These are phyloP conservation scores for Carcina quercana DNA, from an alignment of 2,888 invertebrate genomes.

Conservation along the genomic window DNA sequence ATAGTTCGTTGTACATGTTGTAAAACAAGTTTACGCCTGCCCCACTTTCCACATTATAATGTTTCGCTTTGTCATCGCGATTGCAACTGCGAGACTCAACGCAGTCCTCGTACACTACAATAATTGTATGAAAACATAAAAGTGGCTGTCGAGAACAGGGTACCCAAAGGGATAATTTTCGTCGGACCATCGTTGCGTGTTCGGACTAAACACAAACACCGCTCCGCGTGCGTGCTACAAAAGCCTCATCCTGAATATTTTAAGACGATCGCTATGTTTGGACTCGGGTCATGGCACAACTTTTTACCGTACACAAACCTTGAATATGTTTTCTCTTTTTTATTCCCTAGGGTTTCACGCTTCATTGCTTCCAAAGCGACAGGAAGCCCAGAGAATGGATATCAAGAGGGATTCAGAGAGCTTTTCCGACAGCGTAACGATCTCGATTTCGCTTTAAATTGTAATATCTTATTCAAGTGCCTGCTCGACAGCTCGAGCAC, in stretches of 20 bases:
- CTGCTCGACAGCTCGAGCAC: not conserved
- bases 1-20: too few species aligned
- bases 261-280: conserved; percentile 40
- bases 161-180: conserved; percentile 13
- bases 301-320: conserved; percentile 19
- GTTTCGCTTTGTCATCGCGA: too few species aligned
- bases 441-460: conserved; percentile 23
- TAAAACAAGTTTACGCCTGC: too few species aligned
- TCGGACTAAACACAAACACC: conserved; percentile 51
- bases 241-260: conserved; percentile 54
- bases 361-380: conserved; percentile 40
- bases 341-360: conserved; percentile 33
- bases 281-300: conserved; percentile 26
- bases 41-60: too few species aligned
- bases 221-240: conserved; percentile 45
- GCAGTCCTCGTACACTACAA: too few species aligned
- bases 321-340: conserved; percentile 28
- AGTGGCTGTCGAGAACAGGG: too few species aligned
- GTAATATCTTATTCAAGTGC: conserved; percentile 10
- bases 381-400: conserved; percentile 21
- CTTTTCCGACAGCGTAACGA: conserved; percentile 24
- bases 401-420: conserved; percentile 26
- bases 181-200: conserved; percentile 53
- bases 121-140: too few species aligned
- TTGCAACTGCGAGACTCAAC: too few species aligned